These are phyloP conservation scores for Cecropterus lyciades DNA, from an alignment of 1,140 invertebrate genomes.

Conservation along the genomic window DNA sequence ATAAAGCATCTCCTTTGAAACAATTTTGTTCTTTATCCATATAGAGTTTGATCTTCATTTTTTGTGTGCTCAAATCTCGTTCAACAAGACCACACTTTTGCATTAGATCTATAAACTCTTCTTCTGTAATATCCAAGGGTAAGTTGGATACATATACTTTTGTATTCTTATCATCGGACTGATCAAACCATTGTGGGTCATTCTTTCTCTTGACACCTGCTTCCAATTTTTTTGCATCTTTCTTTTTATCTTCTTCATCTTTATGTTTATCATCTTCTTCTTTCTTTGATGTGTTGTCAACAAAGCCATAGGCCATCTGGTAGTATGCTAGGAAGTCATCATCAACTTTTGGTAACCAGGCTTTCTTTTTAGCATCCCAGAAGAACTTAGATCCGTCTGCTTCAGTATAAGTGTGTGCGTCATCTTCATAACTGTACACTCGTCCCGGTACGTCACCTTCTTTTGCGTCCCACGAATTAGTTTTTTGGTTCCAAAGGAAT, in stretches of 20 bases:
- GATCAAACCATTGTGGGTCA: slow-evolving; percentile 94
- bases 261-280: slow-evolving; percentile 54
- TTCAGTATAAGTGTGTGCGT: slow-evolving; percentile 93
- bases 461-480: slow-evolving; percentile 87
- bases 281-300: slow-evolving; percentile 83
- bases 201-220: slow-evolving; percentile 76
- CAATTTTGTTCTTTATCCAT: slow-evolving; percentile 91
- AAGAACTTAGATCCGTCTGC: slow-evolving; percentile 95
- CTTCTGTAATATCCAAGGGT: slow-evolving; percentile 94
- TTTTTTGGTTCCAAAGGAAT: slow-evolving; percentile 88
- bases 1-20: slow-evolving; percentile 98
- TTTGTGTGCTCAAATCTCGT: slow-evolving; percentile 91
- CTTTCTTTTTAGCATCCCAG: slow-evolving; percentile 95
- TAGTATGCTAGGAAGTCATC: slow-evolving; percentile 98
- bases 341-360: slow-evolving; percentile 99
- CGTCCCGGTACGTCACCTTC: slow-evolving; percentile 54
- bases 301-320: slow-evolving; percentile 97
- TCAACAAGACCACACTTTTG: slow-evolving; percentile 98
- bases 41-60: slow-evolving; percentile 98
- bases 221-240: slow-evolving; percentile 55
- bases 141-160: slow-evolving; percentile 98
- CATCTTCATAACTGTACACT: slow-evolving; percentile 90
- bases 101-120: slow-evolving; percentile 96
- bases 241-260: slow-evolving; percentile 49
- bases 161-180: slow-evolving; percentile 96